Percentiles rank a stretch among this genome's conserved stretches.
Evolutionary conservation across 2,888 invertebrate genomes (phyloP).

Genomic region (Cheilosia variabilis): DNA sequence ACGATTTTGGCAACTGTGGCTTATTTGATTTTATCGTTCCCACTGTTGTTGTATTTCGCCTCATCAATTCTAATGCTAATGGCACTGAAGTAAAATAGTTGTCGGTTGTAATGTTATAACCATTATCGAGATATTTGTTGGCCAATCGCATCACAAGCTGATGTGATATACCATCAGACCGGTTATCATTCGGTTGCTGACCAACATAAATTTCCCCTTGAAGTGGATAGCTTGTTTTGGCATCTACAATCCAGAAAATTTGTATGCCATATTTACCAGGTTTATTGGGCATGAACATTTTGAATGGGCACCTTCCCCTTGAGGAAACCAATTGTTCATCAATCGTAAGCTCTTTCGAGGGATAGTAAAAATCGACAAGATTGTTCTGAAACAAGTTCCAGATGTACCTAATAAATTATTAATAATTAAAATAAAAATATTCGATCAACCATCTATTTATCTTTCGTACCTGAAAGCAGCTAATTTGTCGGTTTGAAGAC

Average conservation of each 20-base stretch:
- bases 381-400: background rate
- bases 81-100: conserved; percentile 35
- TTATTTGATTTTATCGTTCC: conserved; percentile 37
- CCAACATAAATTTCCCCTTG: conserved; percentile 20
- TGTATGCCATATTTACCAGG: conserved; percentile 78
- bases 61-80: conserved; percentile 36
- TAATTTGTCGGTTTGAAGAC: conserved; percentile 26
- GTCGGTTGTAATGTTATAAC: conserved; percentile 33
- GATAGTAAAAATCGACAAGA: background rate
- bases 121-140: conserved; percentile 10
- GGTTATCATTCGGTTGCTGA: conserved; percentile 21
- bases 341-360: conserved; percentile 71
- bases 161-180: conserved; percentile 27
- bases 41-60: conserved; percentile 38
- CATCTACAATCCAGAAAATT: conserved; percentile 76
- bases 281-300: conserved; percentile 78
- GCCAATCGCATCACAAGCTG: conserved; percentile 31
- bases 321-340: conserved; percentile 78
- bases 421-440: background rate
- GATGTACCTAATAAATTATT: background rate
- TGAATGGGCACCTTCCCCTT: conserved; percentile 76
- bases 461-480: conserved; percentile 13
- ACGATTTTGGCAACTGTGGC: conserved; percentile 38
- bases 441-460: background rate
- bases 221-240: conserved; percentile 27